Evolutionary conservation across 2,113 vertebrate genomes (phyloP), one percentile per base, ranked within the genome.

Genomic region (Microtus montanus): DNA sequence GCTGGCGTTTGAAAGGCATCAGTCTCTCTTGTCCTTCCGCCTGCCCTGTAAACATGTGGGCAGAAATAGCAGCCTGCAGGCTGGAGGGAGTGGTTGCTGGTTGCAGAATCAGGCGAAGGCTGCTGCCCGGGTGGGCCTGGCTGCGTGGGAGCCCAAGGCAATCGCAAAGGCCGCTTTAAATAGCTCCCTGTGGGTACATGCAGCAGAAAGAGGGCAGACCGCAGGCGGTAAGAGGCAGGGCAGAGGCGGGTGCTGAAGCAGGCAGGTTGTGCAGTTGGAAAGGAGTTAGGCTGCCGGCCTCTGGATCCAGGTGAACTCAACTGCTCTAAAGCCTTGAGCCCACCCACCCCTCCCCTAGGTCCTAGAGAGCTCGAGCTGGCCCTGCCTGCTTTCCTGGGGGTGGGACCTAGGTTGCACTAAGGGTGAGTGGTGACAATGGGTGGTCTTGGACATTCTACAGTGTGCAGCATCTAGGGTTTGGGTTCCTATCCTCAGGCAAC

Each of bases 161-260:
- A 89, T 33, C 75, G 22, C 97, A 84, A 74, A 94, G 92, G 92
- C 12, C 9, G 92, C 96, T 96, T 88, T 93, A 97, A 97, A 97
- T 97, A 97, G 96, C 94, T 87, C 84, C 87, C 54, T 6, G 88
- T 96, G 93, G 96, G 96, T 38, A 86, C 47, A 22, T 0, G 11
- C 80, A 0, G 71, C 92, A 38, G 79, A 33, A 61, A 47, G 83
- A 74, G 92, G 91, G 93, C 91, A 54, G 87, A 87, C 54, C 33
- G 63, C 71, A 6, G 38, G 93, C 17, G 7, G 71, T n/a, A 22
- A 71, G 80, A 79, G 33, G 89, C 4, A 19, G 12, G 17, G n/a
- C 85, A 54, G 77, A n/a, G 82, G 71, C 12, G 11, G 41, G 19
- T 1, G 3, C 70, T 1, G 20, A 47, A 12, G 11, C 3, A 52